Evolutionary conservation across 2,888 invertebrate species (phyloP).

Genomic region (Hololepta plana): DNA sequence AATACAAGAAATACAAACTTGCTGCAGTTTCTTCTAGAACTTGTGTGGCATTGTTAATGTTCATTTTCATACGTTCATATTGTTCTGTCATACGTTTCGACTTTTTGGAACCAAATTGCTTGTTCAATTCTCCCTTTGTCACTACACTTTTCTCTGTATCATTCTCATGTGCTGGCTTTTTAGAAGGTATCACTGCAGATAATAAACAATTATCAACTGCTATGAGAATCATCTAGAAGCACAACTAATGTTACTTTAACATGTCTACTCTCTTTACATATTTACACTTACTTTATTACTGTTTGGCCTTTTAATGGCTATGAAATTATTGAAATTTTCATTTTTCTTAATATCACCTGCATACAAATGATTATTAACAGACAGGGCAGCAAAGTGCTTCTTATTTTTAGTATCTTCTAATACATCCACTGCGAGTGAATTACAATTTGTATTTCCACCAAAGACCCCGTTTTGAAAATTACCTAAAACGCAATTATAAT

Average conservation of each 20-base stretch:
- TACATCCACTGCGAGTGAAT: too few relatives aligned
- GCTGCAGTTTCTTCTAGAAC: constrained; percentile 36
- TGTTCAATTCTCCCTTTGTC: constrained; percentile 28
- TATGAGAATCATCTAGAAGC: constrained; percentile 10
- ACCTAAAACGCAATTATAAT: too few relatives aligned
- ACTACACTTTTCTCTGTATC: constrained; percentile 9
- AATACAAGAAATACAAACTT: constrained; percentile 17
- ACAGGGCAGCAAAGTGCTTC: too few relatives aligned
- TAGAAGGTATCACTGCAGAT: constrained; percentile 4
- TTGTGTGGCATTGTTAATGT: constrained; percentile 36
- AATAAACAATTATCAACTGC: constrained; percentile 10
- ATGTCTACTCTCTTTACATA: neutral
- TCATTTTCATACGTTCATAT: constrained; percentile 36
- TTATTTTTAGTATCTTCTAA: too few relatives aligned
- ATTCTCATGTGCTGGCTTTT: constrained; percentile 6
- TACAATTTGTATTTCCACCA: too few relatives aligned
- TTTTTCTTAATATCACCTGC: too few relatives aligned
- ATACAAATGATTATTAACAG: too few relatives aligned
- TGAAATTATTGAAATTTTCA: too few relatives aligned
- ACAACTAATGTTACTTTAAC: constrained; percentile 1
- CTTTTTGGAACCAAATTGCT: constrained; percentile 46
- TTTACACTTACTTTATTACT: too few relatives aligned
- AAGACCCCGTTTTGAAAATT: too few relatives aligned
- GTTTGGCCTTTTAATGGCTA: too few relatives aligned
- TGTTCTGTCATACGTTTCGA: constrained; percentile 39